Base-by-base conservation (phyloP, 2,113 vertebrate species). In the Anseranas semipalmata region DNA sequence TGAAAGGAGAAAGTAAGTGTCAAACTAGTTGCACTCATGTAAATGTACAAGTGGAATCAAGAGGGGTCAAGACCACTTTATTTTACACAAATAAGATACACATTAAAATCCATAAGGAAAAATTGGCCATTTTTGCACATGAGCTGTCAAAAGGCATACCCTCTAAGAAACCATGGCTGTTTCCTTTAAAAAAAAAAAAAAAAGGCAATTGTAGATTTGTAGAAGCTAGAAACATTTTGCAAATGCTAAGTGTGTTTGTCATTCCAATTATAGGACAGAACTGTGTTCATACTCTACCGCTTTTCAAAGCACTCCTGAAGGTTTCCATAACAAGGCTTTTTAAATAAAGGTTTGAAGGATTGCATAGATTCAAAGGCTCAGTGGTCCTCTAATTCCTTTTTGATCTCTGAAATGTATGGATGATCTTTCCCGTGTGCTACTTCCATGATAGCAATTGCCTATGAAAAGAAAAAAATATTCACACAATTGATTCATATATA, bases 381-480 rank as follows among this genome's bases (percentile, higher is more conserved):
- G 94, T 97, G 98, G 91, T 98, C 98, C 66, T 98, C 93, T 20
- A 99, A 98, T 95, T 99, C 98, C 90, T 98, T 98, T 90, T 97
- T 98, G 95, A 99, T 97, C 96, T 99, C 99, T 48, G 95, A 97
- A 93, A 99, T 87, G 94, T 99, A 99, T 17, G 96, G 96, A 94
- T 99, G 99, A 94, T 99, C 98, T 94, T 99, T 99, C 89, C 99
- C 99, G 21, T 99, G 99, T 82, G 98, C 98, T 78, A 99, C 98
- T 96, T 99, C 99, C 99, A 99, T 99, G 96, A 99, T 99, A 71
- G 98, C 98, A 59, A 99, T 96, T 59, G 99, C 99, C 99, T 99
- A 96, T 59, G 91, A 85, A 85, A 98, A 87, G 89, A 76, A 95
- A 90, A 68, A 76, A 55, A 79, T 58, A 93, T 88, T 94, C 96